Base-by-base conservation (phyloP, 2,797 vertebrate genomes). In the Acanthopagrus latus region DNA sequence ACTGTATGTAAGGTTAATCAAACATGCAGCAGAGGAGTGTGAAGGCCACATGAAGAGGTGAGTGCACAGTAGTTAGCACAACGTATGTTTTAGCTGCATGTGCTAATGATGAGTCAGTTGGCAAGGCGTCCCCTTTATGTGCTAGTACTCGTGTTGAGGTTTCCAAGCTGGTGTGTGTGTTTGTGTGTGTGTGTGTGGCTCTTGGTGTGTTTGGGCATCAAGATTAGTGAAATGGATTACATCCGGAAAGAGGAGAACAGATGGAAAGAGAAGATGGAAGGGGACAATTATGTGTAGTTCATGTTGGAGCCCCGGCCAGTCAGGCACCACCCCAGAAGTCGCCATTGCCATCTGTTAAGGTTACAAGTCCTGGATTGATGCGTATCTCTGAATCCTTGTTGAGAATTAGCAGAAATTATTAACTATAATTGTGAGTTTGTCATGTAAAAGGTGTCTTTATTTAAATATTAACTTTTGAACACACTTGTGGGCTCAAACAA, bases 181-280 rank as follows among this genome's bases (percentile, higher is more conserved):
- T 8, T 38, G 71, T 80, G 72, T 71, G 38, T 38, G 71, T 80
- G 72, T 71, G 27, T 78, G 65, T 88, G 81, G 76, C 48, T 79
- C 60, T 78, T 69, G 60, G 64, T 84, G 79, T 83, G 33, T 86
- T 88, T 88, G 84, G 63, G 80, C 76, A 79, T 83, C 72, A 64
- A 90, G 85, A 90, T 93, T 86, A 90, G 70, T 88, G 85, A 86
- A 86, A 56, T 33, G 13, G 87, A 82, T 88, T 89, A 81, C 48
- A 83, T 80, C 81, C 66, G 21, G 75, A 78, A 75, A 80, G 77
- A 80, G 70, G 71, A 66, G 72, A 88, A 64, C 74, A 85, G 88
- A 88, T 85, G 80, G 86, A 80, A 84, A 82, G 66, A 83, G 84
- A 81, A 84, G 74, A 50, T 88, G 88, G 89, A 91, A 90, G 64